These are phyloP conservation scores for Rhinopomastus cyanomelas DNA, from an alignment of 2,113 vertebrate species.

Conservation along the genomic window DNA sequence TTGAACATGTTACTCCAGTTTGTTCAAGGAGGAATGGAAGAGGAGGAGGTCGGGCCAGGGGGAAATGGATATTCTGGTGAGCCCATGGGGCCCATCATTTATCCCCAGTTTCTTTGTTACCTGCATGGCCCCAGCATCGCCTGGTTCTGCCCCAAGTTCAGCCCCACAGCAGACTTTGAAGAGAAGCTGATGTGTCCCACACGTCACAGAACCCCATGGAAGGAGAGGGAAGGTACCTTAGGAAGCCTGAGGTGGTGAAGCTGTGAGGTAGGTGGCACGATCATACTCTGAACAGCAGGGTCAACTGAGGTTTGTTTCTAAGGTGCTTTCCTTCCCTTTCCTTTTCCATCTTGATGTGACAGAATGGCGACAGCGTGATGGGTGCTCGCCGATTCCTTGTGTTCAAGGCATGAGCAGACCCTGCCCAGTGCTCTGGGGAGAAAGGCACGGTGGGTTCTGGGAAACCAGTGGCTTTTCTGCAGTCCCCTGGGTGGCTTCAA, in stretches of 20 bases:
- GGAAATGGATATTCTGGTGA: neutral
- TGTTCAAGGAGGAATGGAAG: neutral
- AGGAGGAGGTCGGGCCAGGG: neutral
- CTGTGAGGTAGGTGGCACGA: conserved; percentile 47
- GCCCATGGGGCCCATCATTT: neutral
- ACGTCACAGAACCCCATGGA: rapidly evolving
- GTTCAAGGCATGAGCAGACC: neutral
- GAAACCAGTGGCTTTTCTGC: neutral
- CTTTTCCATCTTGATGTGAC: neutral
- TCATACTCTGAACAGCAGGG: neutral
- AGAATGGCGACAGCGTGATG: neutral
- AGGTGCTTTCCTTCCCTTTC: neutral
- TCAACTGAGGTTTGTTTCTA: neutral
- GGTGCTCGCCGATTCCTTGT: neutral
- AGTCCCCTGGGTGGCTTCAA: neutral
- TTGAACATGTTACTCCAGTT: neutral
- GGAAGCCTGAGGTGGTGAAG: neutral
- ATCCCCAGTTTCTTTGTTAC: neutral
- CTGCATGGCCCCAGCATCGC: neutral
- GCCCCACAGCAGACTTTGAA: neutral
- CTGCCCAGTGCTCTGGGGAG: neutral
- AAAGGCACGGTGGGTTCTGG: neutral
- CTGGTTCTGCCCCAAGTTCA: neutral
- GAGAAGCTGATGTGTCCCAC: neutral
- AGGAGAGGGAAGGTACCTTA: neutral